phyloP scores from a whole-genome alignment of 2,113 vertebrate genomes.

The Microtus oregoni region DNA sequence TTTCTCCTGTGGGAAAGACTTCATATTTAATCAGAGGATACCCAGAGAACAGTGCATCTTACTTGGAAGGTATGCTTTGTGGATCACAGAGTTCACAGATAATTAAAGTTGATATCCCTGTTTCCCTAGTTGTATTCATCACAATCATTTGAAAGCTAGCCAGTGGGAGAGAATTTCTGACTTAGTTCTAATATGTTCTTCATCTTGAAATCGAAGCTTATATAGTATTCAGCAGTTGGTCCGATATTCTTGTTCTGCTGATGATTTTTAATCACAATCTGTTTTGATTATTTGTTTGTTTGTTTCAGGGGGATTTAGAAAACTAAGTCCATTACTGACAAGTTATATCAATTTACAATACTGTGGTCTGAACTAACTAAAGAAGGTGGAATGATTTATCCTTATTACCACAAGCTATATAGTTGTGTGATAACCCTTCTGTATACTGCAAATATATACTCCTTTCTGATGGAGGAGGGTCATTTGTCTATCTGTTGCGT shows the following conservation, averaged over 20 bases:
- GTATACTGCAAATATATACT: too few relatives aligned
- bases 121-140: not conserved
- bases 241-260: not conserved
- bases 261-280: slow-evolving; percentile 26
- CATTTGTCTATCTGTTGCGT: too few relatives aligned
- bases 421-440: too few relatives aligned
- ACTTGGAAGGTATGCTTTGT: not conserved
- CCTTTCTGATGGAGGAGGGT: too few relatives aligned
- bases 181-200: not conserved
- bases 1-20: not conserved
- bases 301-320: not conserved
- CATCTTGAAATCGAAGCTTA: not conserved
- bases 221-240: not conserved
- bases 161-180: not conserved
- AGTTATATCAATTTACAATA: not conserved
- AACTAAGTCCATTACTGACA: slow-evolving; percentile 50
- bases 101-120: not conserved
- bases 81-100: not conserved
- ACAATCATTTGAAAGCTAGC: not conserved
- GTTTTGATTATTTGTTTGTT: not conserved
- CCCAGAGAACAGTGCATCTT: not conserved
- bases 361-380: not conserved
- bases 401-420: not conserved
- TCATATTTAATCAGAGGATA: not conserved
- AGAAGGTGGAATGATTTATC: not conserved